A percentile compares a stretch with the other conserved stretches of the same genome.
These are phyloP conservation scores for Medauroidea extradentata DNA, from an alignment of 1,140 invertebrate species.

Conservation along the genomic window DNA sequence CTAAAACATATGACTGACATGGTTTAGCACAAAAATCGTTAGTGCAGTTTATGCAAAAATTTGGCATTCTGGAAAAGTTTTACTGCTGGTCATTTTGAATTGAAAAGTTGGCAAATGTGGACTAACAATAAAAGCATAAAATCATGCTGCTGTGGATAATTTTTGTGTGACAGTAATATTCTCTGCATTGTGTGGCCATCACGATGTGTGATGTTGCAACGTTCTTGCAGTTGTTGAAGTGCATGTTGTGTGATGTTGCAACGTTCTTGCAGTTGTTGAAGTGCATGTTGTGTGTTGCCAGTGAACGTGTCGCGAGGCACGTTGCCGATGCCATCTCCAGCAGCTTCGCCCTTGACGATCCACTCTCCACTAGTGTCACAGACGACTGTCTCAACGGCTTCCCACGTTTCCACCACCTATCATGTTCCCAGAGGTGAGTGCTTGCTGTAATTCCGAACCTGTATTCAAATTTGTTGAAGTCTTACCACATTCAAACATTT, in stretches of 20 bases:
- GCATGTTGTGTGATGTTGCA: background rate
- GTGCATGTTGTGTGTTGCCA: background rate
- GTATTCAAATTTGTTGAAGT: no score
- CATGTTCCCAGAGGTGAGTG: conserved; percentile 6
- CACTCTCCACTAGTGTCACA: background rate
- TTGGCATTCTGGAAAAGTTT: no score
- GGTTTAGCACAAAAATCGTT: no score
- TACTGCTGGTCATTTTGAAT: no score
- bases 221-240: background rate
- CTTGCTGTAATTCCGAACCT: no score
- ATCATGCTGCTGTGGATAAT: background rate
- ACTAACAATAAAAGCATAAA: no score
- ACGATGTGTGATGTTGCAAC: background rate
- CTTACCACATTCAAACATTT: no score
- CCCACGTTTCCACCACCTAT: conserved; percentile 7
- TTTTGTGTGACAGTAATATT: background rate
- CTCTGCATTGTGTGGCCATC: background rate
- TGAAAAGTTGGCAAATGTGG: no score
- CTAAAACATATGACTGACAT: no score
- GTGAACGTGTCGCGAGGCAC: background rate
- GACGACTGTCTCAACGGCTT: background rate
- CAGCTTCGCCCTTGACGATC: background rate
- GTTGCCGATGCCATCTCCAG: background rate
- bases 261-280: background rate
- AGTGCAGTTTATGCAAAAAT: no score